These are phyloP conservation scores for Nephila pilipes DNA, from an alignment of 1,140 invertebrate genomes.

Conservation along the genomic window DNA sequence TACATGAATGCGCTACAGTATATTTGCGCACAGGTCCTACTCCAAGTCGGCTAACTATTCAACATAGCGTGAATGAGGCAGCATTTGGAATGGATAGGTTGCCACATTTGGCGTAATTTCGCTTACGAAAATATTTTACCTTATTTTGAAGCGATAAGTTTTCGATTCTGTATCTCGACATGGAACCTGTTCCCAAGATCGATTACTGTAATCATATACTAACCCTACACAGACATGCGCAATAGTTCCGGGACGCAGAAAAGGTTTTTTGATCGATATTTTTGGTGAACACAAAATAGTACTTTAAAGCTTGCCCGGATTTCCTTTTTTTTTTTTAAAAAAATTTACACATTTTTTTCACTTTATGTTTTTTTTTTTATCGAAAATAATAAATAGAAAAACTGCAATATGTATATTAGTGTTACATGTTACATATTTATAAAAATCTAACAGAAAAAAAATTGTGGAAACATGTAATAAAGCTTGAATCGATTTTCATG, in stretches of 20 bases:
- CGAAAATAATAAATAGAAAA: no score
- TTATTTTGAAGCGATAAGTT: background rate
- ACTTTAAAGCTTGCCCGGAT: background rate
- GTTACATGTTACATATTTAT: no score
- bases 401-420: no score
- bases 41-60: conserved; percentile 24
- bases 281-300: background rate
- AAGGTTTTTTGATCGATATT: conserved; percentile 37
- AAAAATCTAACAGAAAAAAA: no score
- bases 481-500: background rate
- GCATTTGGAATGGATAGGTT: background rate
- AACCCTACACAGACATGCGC: conserved; percentile 55
- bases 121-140: background rate
- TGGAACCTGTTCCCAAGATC: conserved; percentile 48
- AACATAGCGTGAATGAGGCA: conserved; percentile 40
- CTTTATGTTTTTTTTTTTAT: no score
- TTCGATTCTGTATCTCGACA: background rate
- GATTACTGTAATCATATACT: conserved; percentile 40
- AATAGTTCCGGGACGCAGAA: background rate
- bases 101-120: conserved; percentile 20
- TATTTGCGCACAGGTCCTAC: background rate
- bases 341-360: no score
- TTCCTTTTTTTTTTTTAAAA: background rate
- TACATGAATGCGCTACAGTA: background rate
- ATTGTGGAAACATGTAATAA: no score